A percentile compares a stretch with the other conserved stretches of the same genome.
These are phyloP conservation scores for Coilia nasus DNA, from an alignment of 2,797 vertebrate genomes.

Conservation along the genomic window DNA sequence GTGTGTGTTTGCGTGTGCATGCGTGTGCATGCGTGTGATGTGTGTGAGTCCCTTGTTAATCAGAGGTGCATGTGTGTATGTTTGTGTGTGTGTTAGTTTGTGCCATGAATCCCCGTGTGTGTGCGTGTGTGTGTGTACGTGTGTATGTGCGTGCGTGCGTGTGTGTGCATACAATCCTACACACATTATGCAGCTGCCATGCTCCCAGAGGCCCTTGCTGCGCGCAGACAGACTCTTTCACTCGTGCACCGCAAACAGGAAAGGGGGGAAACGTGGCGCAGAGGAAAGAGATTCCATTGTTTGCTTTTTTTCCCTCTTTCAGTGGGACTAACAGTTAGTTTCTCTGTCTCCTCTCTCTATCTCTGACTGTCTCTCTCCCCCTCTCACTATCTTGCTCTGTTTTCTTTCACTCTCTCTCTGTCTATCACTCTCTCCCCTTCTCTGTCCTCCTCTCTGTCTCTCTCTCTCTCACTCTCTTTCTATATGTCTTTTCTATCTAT, in stretches of 20 bases:
- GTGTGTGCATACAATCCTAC: not conserved
- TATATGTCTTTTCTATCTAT: not conserved
- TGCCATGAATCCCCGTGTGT: slow-evolving; percentile 29
- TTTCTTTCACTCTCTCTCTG: not conserved
- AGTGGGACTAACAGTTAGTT: slow-evolving; percentile 1
- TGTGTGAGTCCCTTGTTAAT: not conserved
- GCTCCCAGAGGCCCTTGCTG: slow-evolving; percentile 31
- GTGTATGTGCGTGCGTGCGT: slow-evolving; percentile 24
- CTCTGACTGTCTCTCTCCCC: not conserved
- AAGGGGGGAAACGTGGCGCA: slow-evolving; percentile 50
- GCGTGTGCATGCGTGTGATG: not conserved
- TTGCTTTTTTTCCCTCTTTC: not conserved
- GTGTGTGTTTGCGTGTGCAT: not conserved
- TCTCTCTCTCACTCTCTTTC: slow-evolving; percentile 33
- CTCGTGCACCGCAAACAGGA: slow-evolving; percentile 58
- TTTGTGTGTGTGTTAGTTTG: slow-evolving; percentile 27
- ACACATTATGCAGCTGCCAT: slow-evolving; percentile 22
- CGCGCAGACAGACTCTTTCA: slow-evolving; percentile 33
- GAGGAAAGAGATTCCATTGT: slow-evolving; percentile 60
- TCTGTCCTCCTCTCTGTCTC: not conserved
- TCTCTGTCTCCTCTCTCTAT: slow-evolving; percentile 11
- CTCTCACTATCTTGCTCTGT: not conserved
- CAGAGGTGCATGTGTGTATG: slow-evolving; percentile 24
- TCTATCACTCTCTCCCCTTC: not conserved
- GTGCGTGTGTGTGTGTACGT: slow-evolving; percentile 24